Percentiles rank a stretch among this genome's conserved stretches.
Evolutionary conservation across 2,888 invertebrate genomes (phyloP).

Genomic region (Leucoptera coffeella): DNA sequence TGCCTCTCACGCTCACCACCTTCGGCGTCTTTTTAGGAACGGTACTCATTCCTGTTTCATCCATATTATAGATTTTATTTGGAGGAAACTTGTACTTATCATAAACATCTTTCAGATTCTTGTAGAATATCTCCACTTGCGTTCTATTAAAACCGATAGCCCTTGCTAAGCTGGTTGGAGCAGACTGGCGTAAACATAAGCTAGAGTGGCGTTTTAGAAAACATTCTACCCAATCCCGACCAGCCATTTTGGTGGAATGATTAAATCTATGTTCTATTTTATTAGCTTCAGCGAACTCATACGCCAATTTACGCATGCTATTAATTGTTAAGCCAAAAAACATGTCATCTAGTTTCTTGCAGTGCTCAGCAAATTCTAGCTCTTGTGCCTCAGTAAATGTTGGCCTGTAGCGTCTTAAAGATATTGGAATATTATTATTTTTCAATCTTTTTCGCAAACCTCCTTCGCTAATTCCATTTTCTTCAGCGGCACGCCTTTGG

Average conservation of each 20-base stretch:
- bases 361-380: constrained; percentile 8
- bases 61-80: constrained; percentile 9
- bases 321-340: constrained; percentile 10
- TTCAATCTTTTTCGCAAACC: constrained; percentile 1
- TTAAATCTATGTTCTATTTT: constrained; percentile 7
- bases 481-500: too few species aligned
- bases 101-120: constrained; percentile 7
- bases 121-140: constrained; percentile 9
- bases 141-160: constrained; percentile 9
- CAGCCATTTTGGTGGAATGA: constrained; percentile 9
- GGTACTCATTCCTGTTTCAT: constrained; percentile 9
- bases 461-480: too few species aligned
- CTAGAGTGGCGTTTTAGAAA: constrained; percentile 9
- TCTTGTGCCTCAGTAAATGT: constrained; percentile 9
- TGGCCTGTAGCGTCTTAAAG: constrained; percentile 10
- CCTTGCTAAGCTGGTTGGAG: constrained; percentile 12
- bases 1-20: constrained; percentile 7
- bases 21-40: constrained; percentile 7
- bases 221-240: constrained; percentile 9
- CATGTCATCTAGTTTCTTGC: constrained; percentile 11
- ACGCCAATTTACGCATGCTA: constrained; percentile 9
- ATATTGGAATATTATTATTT: constrained; percentile 6
- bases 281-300: constrained; percentile 8
- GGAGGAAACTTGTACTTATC: constrained; percentile 8
- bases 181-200: constrained; percentile 11